Percentiles rank a stretch among this genome's conserved stretches.
phyloP scores from a whole-genome alignment of 2,888 invertebrate genomes.

The Caenorhabditis doughertyi region DNA sequence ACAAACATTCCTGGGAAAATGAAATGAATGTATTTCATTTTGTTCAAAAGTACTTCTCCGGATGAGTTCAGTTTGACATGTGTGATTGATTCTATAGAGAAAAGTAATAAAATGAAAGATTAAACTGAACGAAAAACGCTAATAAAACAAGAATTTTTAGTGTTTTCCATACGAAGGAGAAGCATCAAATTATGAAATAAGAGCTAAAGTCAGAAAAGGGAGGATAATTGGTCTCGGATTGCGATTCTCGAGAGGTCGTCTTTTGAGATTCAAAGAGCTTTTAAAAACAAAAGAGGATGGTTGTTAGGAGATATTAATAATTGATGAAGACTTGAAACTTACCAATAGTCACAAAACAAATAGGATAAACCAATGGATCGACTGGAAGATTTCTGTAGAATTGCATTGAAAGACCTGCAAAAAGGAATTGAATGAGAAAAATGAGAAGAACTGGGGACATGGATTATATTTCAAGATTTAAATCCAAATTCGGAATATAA shows the following conservation, averaged over 20 bases:
- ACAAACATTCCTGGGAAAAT: constrained; percentile 7
- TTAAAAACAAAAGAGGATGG: constrained; percentile 9
- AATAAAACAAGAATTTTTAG: not conserved
- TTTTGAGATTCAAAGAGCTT: not conserved
- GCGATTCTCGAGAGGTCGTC: constrained; percentile 9
- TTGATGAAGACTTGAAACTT: constrained; percentile 22
- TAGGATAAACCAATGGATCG: constrained; percentile 63
- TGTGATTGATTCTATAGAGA: constrained; percentile 1
- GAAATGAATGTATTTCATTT: not conserved
- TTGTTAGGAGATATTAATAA: constrained; percentile 44
- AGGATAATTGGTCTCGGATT: constrained; percentile 47
- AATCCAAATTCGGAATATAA: constrained; percentile 34
- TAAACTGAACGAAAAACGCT: not conserved
- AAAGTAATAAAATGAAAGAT: not conserved
- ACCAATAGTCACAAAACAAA: constrained; percentile 63
- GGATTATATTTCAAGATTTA: constrained; percentile 49
- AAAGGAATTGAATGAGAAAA: not conserved
- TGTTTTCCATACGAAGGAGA: not conserved
- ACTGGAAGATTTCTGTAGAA: constrained; percentile 62
- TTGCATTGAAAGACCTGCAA: constrained; percentile 63
- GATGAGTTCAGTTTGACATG: constrained; percentile 7
- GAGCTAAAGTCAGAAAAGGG: constrained; percentile 43
- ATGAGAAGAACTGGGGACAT: constrained; percentile 24
- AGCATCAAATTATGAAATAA: constrained; percentile 16
- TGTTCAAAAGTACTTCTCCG: not conserved